These are phyloP conservation scores for crab-eating macaque (Macaca fascicularis) DNA, from an alignment of 2,113 vertebrate species.

Conservation along the genomic window T2T-MFA8v1.1 NC_088378.1:13863501-13864000, in stretches of 20 bases:
- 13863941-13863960: background rate
- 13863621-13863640: background rate
- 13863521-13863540: background rate
- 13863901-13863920: background rate
- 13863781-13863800: background rate
- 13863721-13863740: background rate
- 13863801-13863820: background rate
- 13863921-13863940: background rate
- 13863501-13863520: background rate
- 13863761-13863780: background rate
- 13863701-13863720: background rate
- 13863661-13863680: background rate
- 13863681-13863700: background rate
- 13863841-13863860: background rate
- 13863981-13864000: background rate
- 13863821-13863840: background rate
- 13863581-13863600: background rate
- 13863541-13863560: conserved; percentile 8
- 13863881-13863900: background rate
- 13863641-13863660: background rate
- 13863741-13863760: conserved; percentile 15
- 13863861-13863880: background rate
- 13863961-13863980: background rate
- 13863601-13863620: background rate
- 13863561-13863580: background rate